A percentile compares a stretch with the other conserved stretches of the same genome.
Conservation (phyloP, 2,888 invertebrate species). For the Magallana nippona region DNA sequence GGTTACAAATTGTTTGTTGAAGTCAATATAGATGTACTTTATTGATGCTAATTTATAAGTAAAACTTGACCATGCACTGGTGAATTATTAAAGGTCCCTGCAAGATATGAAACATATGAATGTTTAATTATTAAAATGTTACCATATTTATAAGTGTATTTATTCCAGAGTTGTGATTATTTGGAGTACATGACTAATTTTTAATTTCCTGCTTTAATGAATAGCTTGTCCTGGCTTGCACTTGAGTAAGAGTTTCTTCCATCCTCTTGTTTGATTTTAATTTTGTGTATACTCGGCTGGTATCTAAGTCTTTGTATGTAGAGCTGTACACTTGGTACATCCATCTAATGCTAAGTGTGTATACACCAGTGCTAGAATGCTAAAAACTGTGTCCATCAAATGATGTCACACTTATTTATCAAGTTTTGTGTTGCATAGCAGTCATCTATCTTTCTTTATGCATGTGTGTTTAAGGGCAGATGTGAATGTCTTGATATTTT, state of each 20-base stretch:
- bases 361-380: slow-evolving; percentile 19
- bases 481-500: too few species aligned
- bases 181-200: slow-evolving; percentile 15
- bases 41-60: too few species aligned
- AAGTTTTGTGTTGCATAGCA: neutral
- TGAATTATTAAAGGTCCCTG: too few species aligned
- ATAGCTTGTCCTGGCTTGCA: slow-evolving; percentile 75
- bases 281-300: slow-evolving; percentile 25
- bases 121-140: neutral
- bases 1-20: neutral
- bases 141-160: neutral
- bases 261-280: neutral
- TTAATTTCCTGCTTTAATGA: slow-evolving; percentile 45
- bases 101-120: neutral
- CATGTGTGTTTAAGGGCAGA: too few species aligned
- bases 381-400: neutral
- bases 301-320: neutral
- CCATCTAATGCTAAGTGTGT: neutral
- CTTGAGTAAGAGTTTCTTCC: slow-evolving; percentile 70
- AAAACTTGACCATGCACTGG: too few species aligned
- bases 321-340: slow-evolving; percentile 16
- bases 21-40: too few species aligned
- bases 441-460: neutral
- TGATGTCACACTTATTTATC: neutral
- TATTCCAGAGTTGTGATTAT: slow-evolving; percentile 11